Evolutionary conservation across 1,140 invertebrate genomes (phyloP), one percentile per base, ranked within the genome.

Genomic region (Pararge aegeria): DNA sequence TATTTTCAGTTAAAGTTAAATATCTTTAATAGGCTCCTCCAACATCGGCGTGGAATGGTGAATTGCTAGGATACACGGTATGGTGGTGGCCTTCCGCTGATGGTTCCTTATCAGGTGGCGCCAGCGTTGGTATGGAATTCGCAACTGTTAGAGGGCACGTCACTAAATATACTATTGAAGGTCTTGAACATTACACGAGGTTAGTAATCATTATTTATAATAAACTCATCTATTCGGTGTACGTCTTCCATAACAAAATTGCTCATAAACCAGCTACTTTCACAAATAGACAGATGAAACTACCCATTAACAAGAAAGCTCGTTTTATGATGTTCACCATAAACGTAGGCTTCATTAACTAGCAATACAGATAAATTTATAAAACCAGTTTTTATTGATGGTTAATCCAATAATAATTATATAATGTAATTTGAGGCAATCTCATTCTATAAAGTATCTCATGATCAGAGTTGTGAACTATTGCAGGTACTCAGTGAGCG

Each of bases 401-500:
- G n/a, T n/a, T n/a, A n/a, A n/a, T n/a, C n/a, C n/a, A n/a, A n/a
- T n/a, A n/a, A n/a, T n/a, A n/a, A n/a, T n/a, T n/a, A n/a, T n/a
- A n/a, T n/a, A n/a, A n/a, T n/a, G n/a, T n/a, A n/a, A n/a, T n/a
- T n/a, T n/a, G n/a, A n/a, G n/a, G n/a, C n/a, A n/a, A n/a, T n/a
- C n/a, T n/a, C n/a, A n/a, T n/a, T n/a, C n/a, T n/a, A n/a, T n/a
- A n/a, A n/a, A n/a, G n/a, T n/a, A n/a, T n/a, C n/a, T n/a, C n/a
- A n/a, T n/a, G n/a, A n/a, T n/a, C n/a, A 34, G 10, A 34, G n/a
- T 24, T 24, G 30, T 34, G 10, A 59, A 27, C 51, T 24, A 63
- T 66, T 95, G 94, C 9, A 94, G 95, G 67, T 98, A 98, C 87
- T 94, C 95, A 58, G 93, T 98, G 42, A 93, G 94, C 29, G 94